phyloP scores from a whole-genome alignment of 1,140 invertebrate species.

The Meloidogyne chitwoodi region DNA sequence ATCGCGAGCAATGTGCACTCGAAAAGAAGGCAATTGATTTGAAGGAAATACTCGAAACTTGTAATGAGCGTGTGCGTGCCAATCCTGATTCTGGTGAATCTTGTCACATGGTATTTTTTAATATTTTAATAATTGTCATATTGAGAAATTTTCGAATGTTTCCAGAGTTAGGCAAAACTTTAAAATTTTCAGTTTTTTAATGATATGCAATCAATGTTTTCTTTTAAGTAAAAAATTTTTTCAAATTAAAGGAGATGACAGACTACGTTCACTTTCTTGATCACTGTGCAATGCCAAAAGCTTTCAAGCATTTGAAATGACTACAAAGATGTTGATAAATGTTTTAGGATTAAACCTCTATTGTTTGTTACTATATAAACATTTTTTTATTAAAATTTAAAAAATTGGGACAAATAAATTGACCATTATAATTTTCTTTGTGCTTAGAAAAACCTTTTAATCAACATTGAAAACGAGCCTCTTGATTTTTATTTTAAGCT shows the following conservation, averaged over 20 bases:
- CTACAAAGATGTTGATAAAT: neutral
- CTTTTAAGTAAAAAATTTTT: neutral
- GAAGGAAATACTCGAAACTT: slow-evolving; percentile 53
- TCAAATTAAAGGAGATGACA: slow-evolving; percentile 47
- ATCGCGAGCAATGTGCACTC: slow-evolving; percentile 46
- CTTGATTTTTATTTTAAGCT: too few relatives aligned
- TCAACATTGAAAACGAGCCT: too few relatives aligned
- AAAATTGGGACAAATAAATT: too few relatives aligned
- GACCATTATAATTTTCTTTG: too few relatives aligned
- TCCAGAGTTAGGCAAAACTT: neutral
- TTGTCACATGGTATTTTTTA: slow-evolving; percentile 13
- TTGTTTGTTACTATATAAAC: neutral
- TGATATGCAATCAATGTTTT: slow-evolving; percentile 1
- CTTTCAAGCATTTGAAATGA: slow-evolving; percentile 51
- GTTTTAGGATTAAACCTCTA: neutral
- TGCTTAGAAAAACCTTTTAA: too few relatives aligned
- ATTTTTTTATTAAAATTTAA: neutral
- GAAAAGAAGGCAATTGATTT: slow-evolving; percentile 45
- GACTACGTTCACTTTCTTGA: slow-evolving; percentile 55
- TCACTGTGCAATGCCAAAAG: slow-evolving; percentile 56
- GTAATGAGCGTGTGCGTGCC: slow-evolving; percentile 52
- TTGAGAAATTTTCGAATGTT: too few relatives aligned
- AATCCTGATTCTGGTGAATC: slow-evolving; percentile 44
- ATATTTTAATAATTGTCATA: neutral
- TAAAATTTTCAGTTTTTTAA: neutral